phyloP scores from a whole-genome alignment of 2,797 vertebrate genomes.

The Pangasius mekongensis region DNA sequence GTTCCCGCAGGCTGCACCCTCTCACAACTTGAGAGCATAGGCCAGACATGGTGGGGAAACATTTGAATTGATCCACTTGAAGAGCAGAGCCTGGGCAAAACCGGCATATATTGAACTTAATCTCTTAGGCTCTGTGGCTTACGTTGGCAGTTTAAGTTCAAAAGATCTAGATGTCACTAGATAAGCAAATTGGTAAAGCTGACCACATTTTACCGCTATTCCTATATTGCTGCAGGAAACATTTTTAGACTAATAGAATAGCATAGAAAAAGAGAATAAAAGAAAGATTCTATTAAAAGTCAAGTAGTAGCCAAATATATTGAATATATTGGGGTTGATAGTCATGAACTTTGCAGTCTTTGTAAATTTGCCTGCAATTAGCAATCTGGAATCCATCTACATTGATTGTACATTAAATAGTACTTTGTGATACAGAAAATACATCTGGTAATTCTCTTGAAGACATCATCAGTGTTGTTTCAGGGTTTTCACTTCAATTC shows the following conservation, averaged over 20 bases:
- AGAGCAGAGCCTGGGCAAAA: slow-evolving; percentile 16
- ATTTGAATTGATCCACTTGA: slow-evolving; percentile 32
- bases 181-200: not conserved
- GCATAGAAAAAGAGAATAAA: not conserved
- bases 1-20: slow-evolving; percentile 7
- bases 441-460: not conserved
- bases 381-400: not conserved
- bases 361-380: not conserved
- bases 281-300: not conserved
- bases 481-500: not conserved
- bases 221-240: not conserved
- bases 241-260: not conserved
- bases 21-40: slow-evolving; percentile 9
- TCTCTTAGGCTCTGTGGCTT: not conserved
- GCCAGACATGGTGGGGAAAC: slow-evolving; percentile 8
- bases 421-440: not conserved
- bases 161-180: not conserved
- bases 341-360: not conserved
- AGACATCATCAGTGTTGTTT: not conserved
- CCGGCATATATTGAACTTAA: not conserved
- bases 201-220: not conserved
- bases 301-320: not conserved
- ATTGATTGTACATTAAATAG: not conserved
- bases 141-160: not conserved
- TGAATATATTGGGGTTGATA: not conserved